Percentiles rank a stretch among this genome's conserved stretches.
Conservation (phyloP, 2,888 invertebrate genomes). For the Siphlonurus alternatus region DNA sequence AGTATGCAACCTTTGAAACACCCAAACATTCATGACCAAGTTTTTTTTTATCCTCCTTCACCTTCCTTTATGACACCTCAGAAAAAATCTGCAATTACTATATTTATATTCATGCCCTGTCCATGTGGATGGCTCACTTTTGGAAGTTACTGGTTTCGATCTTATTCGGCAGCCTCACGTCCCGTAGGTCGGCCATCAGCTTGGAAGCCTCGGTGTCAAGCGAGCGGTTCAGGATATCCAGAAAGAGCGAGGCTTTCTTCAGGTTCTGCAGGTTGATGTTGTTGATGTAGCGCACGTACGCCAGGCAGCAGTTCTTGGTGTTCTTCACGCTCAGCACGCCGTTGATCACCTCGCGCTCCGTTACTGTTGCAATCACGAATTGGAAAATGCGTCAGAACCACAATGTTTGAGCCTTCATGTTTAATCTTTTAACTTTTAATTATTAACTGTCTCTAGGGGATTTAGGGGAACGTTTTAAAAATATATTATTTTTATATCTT, state of each 20-base stretch:
- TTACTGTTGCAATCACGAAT: conserved; percentile 48
- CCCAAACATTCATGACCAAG: no score
- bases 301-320: conserved; percentile 87
- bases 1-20: no score
- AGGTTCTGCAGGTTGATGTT: conserved; percentile 93
- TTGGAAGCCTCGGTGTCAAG: conserved; percentile 88
- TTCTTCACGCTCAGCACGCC: conserved; percentile 86
- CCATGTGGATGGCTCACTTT: no score
- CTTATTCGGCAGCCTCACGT: conserved; percentile 74
- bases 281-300: conserved; percentile 89
- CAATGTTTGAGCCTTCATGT: no score
- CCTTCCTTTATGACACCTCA: no score
- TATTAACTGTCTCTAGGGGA: no score
- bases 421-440: no score
- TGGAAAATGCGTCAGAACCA: conserved; percentile 4
- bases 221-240: conserved; percentile 83
- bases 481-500: conserved; percentile 2
- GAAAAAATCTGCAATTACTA: no score
- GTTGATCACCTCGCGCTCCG: conserved; percentile 93
- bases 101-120: no score
- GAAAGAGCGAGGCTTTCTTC: conserved; percentile 84
- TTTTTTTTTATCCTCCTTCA: no score
- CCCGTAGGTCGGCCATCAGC: conserved; percentile 71
- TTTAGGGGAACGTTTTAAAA: no score
- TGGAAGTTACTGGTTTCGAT: conserved; percentile 79